Conservation (phyloP, 2,888 invertebrate genomes). For the Acronicta alni region DNA sequence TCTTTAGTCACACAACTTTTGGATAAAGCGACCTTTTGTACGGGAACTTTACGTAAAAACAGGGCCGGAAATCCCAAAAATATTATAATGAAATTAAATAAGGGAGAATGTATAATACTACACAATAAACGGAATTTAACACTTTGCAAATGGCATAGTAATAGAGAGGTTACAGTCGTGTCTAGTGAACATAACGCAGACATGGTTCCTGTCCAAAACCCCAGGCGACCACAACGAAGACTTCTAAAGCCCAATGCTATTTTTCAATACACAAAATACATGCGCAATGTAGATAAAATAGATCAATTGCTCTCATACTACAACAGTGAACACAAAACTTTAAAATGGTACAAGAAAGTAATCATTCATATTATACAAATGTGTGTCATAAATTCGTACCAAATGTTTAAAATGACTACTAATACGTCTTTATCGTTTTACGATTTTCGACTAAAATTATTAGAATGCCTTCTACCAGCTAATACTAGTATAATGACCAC, state of each 20-base stretch:
- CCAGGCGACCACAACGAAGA: conserved; percentile 21
- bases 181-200: conserved; percentile 20
- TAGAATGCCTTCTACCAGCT: conserved; percentile 4
- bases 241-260: conserved; percentile 23
- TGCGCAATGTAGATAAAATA: conserved; percentile 20
- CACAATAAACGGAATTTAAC: conserved; percentile 17
- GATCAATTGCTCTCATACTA: conserved; percentile 22
- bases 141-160: conserved; percentile 23
- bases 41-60: conserved; percentile 18
- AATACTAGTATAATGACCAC: not conserved
- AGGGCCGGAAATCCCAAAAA: conserved; percentile 16
- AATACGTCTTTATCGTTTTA: conserved; percentile 5
- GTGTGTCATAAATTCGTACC: conserved; percentile 21
- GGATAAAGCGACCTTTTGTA: conserved; percentile 13
- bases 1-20: conserved; percentile 14
- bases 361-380: conserved; percentile 21
- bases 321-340: conserved; percentile 20
- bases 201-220: conserved; percentile 16
- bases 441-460: conserved; percentile 3
- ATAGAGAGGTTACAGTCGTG: conserved; percentile 18
- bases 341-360: conserved; percentile 21
- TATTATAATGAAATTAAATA: conserved; percentile 15
- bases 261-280: conserved; percentile 19
- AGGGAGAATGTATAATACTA: conserved; percentile 23
- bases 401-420: conserved; percentile 6